Conservation (phyloP, 1,140 invertebrate species). For the Atta texana region DNA sequence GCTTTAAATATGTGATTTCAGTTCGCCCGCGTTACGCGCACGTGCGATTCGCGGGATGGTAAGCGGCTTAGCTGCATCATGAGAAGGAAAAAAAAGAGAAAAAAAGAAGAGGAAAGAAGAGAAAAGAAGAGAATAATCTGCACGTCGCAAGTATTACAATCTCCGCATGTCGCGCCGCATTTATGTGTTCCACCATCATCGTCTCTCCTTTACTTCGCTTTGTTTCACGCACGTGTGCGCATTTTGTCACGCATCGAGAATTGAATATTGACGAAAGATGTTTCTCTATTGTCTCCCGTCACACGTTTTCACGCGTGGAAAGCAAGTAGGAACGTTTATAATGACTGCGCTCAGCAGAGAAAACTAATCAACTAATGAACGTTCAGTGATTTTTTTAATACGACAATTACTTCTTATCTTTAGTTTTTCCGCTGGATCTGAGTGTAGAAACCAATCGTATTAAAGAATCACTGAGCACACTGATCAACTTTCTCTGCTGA, state of each 20-base stretch:
- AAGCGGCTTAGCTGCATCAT: background rate
- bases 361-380: too few species aligned
- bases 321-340: background rate
- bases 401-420: too few species aligned
- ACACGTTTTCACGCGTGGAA: background rate
- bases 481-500: too few species aligned
- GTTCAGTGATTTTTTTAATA: too few species aligned
- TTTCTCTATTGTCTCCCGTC: background rate
- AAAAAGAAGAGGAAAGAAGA: background rate
- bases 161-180: background rate
- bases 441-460: too few species aligned
- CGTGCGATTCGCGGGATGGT: constrained; percentile 12
- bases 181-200: background rate
- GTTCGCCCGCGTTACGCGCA: constrained; percentile 2
- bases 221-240: constrained; percentile 36
- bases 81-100: background rate
- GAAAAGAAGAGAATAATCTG: background rate
- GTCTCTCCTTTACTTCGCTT: background rate
- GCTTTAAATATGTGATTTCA: constrained; percentile 43
- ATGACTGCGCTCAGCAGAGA: background rate
- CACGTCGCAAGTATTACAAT: constrained; percentile 20
- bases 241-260: constrained; percentile 36
- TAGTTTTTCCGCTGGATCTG: too few species aligned
- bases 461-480: too few species aligned
- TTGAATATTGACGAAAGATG: constrained; percentile 48